Evolutionary conservation across 1,140 invertebrate species (phyloP).

Genomic region (Thaumetopoea pityocampa): DNA sequence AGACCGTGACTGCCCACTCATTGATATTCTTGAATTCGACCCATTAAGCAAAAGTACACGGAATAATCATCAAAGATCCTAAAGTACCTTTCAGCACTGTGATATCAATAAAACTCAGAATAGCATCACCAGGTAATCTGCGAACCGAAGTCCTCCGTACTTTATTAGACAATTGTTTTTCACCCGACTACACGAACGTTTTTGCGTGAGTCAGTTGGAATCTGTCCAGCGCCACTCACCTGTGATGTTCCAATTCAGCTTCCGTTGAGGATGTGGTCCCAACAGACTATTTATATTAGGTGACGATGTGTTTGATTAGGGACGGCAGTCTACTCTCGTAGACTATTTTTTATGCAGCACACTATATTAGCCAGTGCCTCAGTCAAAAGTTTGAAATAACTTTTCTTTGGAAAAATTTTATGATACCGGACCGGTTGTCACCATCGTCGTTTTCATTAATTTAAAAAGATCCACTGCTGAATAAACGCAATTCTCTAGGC

Average conservation of each 20-base stretch:
- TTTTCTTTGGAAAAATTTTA: background rate
- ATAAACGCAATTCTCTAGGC: too few relatives aligned
- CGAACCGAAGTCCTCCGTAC: conserved; percentile 10
- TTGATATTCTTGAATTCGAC: too few relatives aligned
- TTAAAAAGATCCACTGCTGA: too few relatives aligned
- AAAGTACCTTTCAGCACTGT: conserved; percentile 8
- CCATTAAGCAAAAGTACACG: too few relatives aligned
- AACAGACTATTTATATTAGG: conserved; percentile 31
- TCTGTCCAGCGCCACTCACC: conserved; percentile 30
- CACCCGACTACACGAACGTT: conserved; percentile 6
- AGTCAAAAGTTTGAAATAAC: background rate
- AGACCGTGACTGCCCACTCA: too few relatives aligned
- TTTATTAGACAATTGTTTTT: conserved; percentile 19
- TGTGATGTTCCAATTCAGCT: conserved; percentile 43
- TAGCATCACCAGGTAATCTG: conserved; percentile 12
- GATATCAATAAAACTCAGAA: conserved; percentile 7
- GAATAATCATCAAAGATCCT: conserved; percentile 3
- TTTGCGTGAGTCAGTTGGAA: conserved; percentile 30
- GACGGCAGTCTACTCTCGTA: conserved; percentile 12
- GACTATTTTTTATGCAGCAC: conserved; percentile 12
- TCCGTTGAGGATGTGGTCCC: conserved; percentile 37
- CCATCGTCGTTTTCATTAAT: too few relatives aligned
- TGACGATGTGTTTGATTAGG: conserved; percentile 23
- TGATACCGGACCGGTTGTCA: too few relatives aligned
- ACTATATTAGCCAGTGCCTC: conserved; percentile 1